phyloP scores from a whole-genome alignment of 2,113 vertebrate species.

The Prinia subflava region DNA sequence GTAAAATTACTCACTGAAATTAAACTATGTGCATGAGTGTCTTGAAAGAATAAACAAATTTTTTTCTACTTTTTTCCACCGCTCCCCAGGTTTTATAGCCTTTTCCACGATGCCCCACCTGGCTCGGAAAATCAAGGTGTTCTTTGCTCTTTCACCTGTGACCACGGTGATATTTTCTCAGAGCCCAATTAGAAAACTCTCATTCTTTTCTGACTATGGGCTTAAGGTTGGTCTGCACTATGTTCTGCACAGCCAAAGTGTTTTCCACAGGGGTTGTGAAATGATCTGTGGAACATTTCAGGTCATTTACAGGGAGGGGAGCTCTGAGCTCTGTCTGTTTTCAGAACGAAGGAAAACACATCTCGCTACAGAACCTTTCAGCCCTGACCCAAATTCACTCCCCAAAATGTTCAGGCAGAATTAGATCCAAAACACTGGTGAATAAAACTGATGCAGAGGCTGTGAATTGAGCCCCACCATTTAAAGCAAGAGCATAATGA shows the following conservation, averaged over 20 bases:
- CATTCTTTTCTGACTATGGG: conserved; percentile 74
- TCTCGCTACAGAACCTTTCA: background rate
- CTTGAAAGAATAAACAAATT: background rate
- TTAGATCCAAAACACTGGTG: accelerated
- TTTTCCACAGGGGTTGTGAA: background rate
- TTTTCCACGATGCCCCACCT: conserved; percentile 87
- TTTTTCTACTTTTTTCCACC: background rate
- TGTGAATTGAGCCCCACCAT: background rate
- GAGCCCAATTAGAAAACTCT: conserved; percentile 78
- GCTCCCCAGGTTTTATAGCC: conserved; percentile 79
- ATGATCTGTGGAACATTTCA: background rate
- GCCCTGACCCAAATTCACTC: background rate
- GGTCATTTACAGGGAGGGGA: background rate
- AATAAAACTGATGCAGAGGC: background rate
- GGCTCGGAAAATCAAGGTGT: conserved; percentile 85
- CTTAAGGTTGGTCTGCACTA: conserved; percentile 70
- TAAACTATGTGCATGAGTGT: background rate
- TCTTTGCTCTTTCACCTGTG: conserved; percentile 84
- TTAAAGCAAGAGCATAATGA: too few species aligned
- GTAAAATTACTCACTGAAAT: background rate
- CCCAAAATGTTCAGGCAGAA: background rate
- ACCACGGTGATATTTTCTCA: conserved; percentile 73
- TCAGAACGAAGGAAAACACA: background rate
- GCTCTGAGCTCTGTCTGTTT: background rate
- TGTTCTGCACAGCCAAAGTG: background rate